Evolutionary conservation across 2,888 invertebrate genomes (phyloP).

Genomic region (Drosophila diplacantha): DNA sequence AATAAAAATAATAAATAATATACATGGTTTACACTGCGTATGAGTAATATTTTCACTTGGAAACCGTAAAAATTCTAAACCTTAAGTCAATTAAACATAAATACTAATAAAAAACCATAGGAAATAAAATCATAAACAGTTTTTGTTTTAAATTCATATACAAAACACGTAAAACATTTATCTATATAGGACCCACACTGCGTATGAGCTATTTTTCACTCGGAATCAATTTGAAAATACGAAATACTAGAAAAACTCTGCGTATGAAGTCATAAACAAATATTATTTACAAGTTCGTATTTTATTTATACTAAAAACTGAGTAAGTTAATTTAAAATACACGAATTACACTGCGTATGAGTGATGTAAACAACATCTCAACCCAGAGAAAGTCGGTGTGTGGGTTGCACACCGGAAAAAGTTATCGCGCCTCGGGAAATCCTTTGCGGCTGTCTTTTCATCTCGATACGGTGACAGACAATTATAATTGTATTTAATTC

Average conservation of each 20-base stretch:
- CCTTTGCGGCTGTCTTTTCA: conserved; percentile 30
- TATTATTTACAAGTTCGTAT: neutral
- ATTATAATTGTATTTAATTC: conserved; percentile 52
- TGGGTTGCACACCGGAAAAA: conserved; percentile 1
- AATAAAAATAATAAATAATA: neutral
- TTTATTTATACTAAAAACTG: neutral
- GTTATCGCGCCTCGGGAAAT: conserved; percentile 20
- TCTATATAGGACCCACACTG: neutral
- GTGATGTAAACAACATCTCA: neutral
- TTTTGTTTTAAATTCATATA: neutral
- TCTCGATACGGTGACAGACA: conserved; percentile 47
- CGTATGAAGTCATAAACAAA: neutral
- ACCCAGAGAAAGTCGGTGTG: neutral
- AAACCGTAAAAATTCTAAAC: neutral
- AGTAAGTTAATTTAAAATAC: neutral
- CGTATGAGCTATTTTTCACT: neutral
- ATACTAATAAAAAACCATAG: neutral
- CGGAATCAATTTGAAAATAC: fast-evolving
- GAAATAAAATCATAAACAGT: neutral
- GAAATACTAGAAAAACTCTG: neutral
- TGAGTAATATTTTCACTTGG: neutral
- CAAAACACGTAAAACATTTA: too few relatives aligned
- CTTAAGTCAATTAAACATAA: neutral
- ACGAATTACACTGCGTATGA: neutral
- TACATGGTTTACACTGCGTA: neutral